Base-by-base conservation (phyloP, 2,888 invertebrate genomes). In the Arrhopalites spinosus region DNA sequence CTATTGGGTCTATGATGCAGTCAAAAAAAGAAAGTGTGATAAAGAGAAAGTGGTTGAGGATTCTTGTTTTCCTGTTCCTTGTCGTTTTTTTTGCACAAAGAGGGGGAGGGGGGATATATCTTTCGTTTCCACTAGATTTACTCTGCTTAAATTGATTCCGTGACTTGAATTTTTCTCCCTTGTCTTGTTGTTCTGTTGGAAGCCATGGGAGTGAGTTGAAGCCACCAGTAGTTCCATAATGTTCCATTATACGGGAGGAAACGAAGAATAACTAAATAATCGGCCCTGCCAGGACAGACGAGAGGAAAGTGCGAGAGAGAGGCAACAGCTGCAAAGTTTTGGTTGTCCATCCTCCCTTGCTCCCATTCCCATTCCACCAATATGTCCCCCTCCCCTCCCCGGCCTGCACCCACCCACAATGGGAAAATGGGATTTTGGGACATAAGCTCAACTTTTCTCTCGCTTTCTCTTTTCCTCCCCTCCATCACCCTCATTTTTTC, bases 111-210 rank as follows among this genome's bases (percentile, higher is more conserved):
- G 59, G 11, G 25, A 11, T 23, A 36, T 63, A 73, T 53, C 67
- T 45, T 17, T 68, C 61, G n/a, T 56, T 68, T 74, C 68, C 59
- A 61, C 23, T 68, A 74, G 74, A 68, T 68, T 68, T 74, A 25
- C 68, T 27, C 61, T 29, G 63, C 56, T 71, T 67, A 71, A 76
- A 76, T 76, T 76, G 76, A 73, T 76, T 76, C 61, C 76, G 76
- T 76, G 76, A 76, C 68, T 68, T 1, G 76, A 76, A 76, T 76
- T 69, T 68, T 74, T 66, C 23, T 59, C 2, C 67, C 43, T n/a
- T 67, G 67, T 56, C 56, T 74, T 59, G 25, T 61, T 43, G 66
- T n/a, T 45, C 23, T 27, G 8, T 15, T 29, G n/a, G 13, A 64
- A 17, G 36, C 36, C 11, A 11, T 36, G 36, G 3, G 36, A 7